phyloP scores from a whole-genome alignment of 1,140 invertebrate species.

The Conus betulinus region DNA sequence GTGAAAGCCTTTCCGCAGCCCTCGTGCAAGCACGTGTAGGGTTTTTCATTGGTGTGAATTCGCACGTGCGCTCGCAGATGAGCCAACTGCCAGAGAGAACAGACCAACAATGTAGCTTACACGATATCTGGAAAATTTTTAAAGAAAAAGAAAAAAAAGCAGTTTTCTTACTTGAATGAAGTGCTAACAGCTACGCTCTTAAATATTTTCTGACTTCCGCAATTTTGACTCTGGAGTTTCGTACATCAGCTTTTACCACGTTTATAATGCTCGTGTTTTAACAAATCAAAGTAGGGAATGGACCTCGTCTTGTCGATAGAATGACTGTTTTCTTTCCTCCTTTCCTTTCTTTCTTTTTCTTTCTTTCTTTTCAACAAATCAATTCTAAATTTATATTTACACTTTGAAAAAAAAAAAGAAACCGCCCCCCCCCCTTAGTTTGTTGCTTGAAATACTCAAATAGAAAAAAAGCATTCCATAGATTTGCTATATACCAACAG shows the following conservation, averaged over 20 bases:
- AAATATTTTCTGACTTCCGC: neutral
- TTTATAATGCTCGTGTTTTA: neutral
- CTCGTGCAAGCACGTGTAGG: constrained; percentile 35
- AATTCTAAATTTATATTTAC: too few species aligned
- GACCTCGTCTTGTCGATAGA: neutral
- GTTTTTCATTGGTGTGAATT: constrained; percentile 37
- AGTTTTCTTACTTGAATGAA: too few species aligned
- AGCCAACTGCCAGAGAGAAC: constrained; percentile 32
- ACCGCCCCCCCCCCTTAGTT: too few species aligned
- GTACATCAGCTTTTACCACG: neutral
- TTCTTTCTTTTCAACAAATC: neutral
- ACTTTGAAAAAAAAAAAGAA: too few species aligned
- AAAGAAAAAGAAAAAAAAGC: neutral
- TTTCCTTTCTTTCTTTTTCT: neutral
- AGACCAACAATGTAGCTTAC: neutral
- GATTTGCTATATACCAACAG: too few species aligned
- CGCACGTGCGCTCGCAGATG: constrained; percentile 36
- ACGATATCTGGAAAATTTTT: neutral
- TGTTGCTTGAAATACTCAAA: too few species aligned
- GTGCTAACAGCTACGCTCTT: too few species aligned
- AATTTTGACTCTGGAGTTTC: neutral
- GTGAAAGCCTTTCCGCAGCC: constrained; percentile 37
- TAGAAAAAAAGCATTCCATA: too few species aligned
- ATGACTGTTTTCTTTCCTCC: neutral
- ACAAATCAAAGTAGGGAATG: neutral